phyloP scores from a whole-genome alignment of 92 coral and sea anemone genomes.

The Pocillopora meandrina region DNA sequence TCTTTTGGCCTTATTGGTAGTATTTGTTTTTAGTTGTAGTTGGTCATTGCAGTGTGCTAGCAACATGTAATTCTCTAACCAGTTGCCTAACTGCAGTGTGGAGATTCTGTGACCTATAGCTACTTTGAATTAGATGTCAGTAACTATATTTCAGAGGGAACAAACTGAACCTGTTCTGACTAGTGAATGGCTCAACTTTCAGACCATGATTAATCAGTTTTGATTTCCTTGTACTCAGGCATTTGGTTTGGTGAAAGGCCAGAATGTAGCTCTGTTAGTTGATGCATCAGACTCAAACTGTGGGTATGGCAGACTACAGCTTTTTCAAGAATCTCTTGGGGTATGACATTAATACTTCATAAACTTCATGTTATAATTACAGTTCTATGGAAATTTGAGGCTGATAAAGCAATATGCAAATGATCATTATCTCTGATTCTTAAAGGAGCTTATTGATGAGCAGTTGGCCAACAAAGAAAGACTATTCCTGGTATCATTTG shows the following conservation, averaged over 20 bases:
- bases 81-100: too few relatives aligned
- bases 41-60: too few relatives aligned
- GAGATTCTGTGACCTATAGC: too few relatives aligned
- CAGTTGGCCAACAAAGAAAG: constrained; percentile 88
- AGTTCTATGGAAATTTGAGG: too few relatives aligned
- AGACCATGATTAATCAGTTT: background rate
- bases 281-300: constrained; percentile 99
- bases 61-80: too few relatives aligned
- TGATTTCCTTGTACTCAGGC: constrained; percentile 47
- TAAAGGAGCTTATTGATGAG: constrained; percentile 87
- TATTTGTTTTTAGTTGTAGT: too few relatives aligned
- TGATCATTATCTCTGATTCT: background rate
- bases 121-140: too few relatives aligned
- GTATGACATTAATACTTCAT: constrained; percentile 34
- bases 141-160: too few relatives aligned
- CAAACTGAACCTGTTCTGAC: background rate
- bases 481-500: constrained; percentile 88
- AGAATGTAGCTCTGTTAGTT: constrained; percentile 83
- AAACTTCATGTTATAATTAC: too few relatives aligned
- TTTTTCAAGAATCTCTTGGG: constrained; percentile 91
- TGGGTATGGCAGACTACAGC: constrained; percentile 89
- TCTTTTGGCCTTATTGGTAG: too few relatives aligned
- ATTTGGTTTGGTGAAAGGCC: constrained; percentile 96
- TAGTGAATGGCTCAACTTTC: background rate
- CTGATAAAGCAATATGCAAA: too few relatives aligned